Evolutionary conservation across 2,888 invertebrate species (phyloP), one percentile per base, ranked within the genome.

Genomic region (Xestia sexstrigata): DNA sequence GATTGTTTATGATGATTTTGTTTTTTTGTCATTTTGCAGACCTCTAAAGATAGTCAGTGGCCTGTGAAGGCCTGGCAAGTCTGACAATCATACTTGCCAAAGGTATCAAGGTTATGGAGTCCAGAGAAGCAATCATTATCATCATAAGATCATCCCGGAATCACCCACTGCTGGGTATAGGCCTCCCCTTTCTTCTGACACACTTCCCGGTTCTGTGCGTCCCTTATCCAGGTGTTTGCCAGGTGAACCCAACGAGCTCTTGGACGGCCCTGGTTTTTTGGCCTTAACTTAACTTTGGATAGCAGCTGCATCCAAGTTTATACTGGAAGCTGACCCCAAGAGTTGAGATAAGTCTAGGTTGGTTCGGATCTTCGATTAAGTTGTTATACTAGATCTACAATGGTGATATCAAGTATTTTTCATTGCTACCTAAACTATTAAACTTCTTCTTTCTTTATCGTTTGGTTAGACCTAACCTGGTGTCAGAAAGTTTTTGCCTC

Each of bases 1-100:
- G 42, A 6, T 66, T 55, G 15, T 68, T 26, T 76, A 76, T 58
- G 67, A 49, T n/a, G 62, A 70, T 35, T 35, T 35, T 20, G 6
- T 74, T 26, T 35, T 39, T 47, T 23, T 49, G 60, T 60, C 30
- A 62, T 23, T 35, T 23, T 15, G 23, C 11, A 0, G 35, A 23
- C 4, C 35, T 62, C 1, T 35, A 35, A 20, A 35, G 35, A 0
- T 35, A 23, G 20, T 23, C 11, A 62, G 20, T 35, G 62, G 2
- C 30, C 17, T 2, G 60, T n/a, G n/a, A n/a, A n/a, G n/a, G n/a
- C n/a, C n/a, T n/a, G n/a, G n/a, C 8, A 60, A 60, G 17, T 17
- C 15, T 58, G 15, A 30, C 26, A 60, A 30, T 0, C 3, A 60
- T 17, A 26, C 58, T 60, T 17, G 30, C 15, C 58, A 60, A 60